Conservation (phyloP, 2,113 vertebrate genomes). For the Aphelocoma coerulescens region DNA sequence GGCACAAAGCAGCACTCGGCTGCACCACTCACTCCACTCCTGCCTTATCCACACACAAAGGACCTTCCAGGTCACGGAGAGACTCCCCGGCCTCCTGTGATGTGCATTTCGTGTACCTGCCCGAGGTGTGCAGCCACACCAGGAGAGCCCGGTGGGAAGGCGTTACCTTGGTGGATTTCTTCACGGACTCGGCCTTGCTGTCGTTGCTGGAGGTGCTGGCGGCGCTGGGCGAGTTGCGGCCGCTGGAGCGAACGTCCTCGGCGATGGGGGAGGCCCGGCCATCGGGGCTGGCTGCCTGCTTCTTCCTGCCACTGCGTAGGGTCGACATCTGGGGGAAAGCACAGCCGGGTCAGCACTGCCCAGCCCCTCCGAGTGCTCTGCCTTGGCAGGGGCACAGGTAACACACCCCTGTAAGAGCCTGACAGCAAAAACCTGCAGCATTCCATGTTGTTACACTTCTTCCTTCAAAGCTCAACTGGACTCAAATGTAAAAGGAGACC, state of each 20-base stretch:
- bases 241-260: conserved; percentile 94
- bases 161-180: conserved; percentile 90
- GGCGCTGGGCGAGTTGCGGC: conserved; percentile 92
- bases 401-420: background rate
- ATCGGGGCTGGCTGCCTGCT: conserved; percentile 95
- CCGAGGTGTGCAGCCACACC: background rate
- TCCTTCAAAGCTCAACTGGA: background rate
- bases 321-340: conserved; percentile 88
- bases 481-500: background rate
- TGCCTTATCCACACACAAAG: background rate
- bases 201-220: conserved; percentile 97
- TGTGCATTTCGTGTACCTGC: background rate
- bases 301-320: conserved; percentile 97
- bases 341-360: background rate
- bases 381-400: background rate
- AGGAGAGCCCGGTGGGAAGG: background rate
- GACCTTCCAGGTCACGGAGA: background rate
- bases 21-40: background rate
- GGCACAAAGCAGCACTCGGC: background rate
- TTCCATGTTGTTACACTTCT: accelerated
- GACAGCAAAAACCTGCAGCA: background rate
- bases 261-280: conserved; percentile 90
- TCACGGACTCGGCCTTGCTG: conserved; percentile 92
- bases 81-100: background rate
- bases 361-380: background rate